Evolutionary conservation across 2,797 vertebrate genomes (phyloP).

Genomic region (Macrochelys suwanniensis): DNA sequence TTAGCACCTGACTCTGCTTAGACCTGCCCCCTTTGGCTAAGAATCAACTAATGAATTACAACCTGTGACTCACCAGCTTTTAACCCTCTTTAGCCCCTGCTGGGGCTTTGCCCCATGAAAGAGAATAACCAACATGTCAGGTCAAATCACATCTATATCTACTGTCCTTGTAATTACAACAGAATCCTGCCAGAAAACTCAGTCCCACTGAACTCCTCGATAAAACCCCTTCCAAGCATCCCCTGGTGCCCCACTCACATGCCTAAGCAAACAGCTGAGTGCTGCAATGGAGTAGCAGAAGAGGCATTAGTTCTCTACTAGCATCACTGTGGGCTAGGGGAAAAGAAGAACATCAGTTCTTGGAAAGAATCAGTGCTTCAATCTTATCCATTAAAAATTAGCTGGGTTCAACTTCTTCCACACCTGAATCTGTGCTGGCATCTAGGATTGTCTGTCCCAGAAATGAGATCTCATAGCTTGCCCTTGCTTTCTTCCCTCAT

Average conservation of each 20-base stretch:
- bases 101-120: no score
- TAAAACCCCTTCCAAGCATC: slow-evolving; percentile 17
- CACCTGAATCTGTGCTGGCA: slow-evolving; percentile 50
- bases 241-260: background rate
- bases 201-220: background rate
- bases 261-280: slow-evolving; percentile 1
- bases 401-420: slow-evolving; percentile 43
- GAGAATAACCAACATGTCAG: slow-evolving; percentile 64
- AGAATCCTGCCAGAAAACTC: background rate
- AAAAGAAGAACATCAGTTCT: slow-evolving; percentile 35
- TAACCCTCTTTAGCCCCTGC: no score
- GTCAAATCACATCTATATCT: background rate
- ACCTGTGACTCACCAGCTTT: background rate
- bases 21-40: background rate
- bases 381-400: slow-evolving; percentile 52
- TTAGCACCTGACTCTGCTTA: background rate
- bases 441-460: slow-evolving; percentile 46
- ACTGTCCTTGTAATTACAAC: background rate
- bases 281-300: background rate
- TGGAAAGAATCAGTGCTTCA: slow-evolving; percentile 51
- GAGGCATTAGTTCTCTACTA: background rate
- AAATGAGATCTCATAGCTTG: slow-evolving; percentile 52
- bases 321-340: background rate
- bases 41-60: background rate
- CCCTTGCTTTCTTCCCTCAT: slow-evolving; percentile 21